Evolutionary conservation across 2,797 vertebrate species (phyloP).

Genomic region (Cuniculus paca): DNA sequence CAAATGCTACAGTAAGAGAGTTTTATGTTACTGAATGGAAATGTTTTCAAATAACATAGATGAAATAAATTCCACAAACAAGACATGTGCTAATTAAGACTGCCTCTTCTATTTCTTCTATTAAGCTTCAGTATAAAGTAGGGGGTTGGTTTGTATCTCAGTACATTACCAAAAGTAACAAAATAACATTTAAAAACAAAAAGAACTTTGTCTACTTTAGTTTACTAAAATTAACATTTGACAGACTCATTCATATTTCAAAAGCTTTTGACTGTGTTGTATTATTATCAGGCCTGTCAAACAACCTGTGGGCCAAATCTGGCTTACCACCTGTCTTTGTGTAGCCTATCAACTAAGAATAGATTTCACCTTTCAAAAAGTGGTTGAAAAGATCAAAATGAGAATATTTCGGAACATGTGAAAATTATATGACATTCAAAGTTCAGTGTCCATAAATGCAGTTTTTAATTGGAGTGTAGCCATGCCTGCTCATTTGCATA

Average conservation of each 20-base stretch:
- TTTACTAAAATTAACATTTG: slow-evolving; percentile 44
- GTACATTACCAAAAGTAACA: slow-evolving; percentile 20
- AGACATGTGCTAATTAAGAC: neutral
- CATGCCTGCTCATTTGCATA: neutral
- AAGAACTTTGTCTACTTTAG: neutral
- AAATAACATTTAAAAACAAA: slow-evolving; percentile 42
- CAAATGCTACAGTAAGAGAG: neutral
- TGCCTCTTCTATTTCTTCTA: neutral
- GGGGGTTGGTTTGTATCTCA: neutral
- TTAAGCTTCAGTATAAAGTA: neutral
- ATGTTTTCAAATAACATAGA: neutral
- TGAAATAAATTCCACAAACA: neutral
- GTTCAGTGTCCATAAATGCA: neutral
- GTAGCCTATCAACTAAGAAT: neutral
- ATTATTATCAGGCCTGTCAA: neutral
- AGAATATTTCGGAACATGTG: neutral
- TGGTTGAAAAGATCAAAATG: slow-evolving; percentile 27
- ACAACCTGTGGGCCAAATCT: neutral
- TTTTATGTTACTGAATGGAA: neutral
- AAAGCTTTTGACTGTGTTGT: slow-evolving; percentile 4
- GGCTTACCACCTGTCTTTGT: neutral
- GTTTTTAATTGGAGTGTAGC: neutral
- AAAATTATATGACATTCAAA: slow-evolving; percentile 41
- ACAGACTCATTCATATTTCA: slow-evolving; percentile 48
- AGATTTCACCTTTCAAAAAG: slow-evolving; percentile 51